Conservation (phyloP, 2,113 vertebrate genomes). For the Quiscalus mexicanus region DNA sequence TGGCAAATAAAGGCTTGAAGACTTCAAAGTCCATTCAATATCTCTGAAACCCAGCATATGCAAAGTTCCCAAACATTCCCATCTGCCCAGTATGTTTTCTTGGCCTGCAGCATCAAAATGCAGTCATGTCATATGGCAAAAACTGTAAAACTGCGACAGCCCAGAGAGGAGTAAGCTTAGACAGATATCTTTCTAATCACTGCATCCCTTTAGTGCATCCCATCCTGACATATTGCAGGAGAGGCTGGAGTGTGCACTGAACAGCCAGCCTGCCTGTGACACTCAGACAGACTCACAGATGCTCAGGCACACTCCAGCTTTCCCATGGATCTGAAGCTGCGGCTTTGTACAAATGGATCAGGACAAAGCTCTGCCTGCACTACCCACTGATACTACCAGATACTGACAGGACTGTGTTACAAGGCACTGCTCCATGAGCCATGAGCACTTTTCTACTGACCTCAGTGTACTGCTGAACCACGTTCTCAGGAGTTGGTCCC, state of each 20-base stretch:
- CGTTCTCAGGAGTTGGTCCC: slow-evolving; percentile 83
- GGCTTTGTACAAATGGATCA: not conserved
- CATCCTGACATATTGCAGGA: not conserved
- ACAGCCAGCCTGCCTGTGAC: not conserved
- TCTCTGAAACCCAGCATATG: not conserved
- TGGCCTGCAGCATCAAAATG: not conserved
- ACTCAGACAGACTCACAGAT: not conserved
- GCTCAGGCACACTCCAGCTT: fast-evolving
- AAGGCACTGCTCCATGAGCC: not conserved
- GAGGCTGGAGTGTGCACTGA: not conserved
- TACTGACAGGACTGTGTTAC: too few species aligned
- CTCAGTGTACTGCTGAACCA: slow-evolving; percentile 83
- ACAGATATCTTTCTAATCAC: not conserved
- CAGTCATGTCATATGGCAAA: not conserved
- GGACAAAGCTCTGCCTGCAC: not conserved
- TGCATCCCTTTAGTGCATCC: not conserved
- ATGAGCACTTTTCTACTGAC: slow-evolving; percentile 40
- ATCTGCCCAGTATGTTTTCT: not conserved
- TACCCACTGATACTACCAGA: not conserved
- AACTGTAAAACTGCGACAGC: not conserved
- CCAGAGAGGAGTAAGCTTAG: not conserved
- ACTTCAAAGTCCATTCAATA: not conserved
- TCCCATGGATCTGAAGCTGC: not conserved
- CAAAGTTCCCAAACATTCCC: not conserved
- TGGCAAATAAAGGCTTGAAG: not conserved